phyloP scores from a whole-genome alignment of 1,140 invertebrate genomes.

The Stenopsyche tienmushanensis region DNA sequence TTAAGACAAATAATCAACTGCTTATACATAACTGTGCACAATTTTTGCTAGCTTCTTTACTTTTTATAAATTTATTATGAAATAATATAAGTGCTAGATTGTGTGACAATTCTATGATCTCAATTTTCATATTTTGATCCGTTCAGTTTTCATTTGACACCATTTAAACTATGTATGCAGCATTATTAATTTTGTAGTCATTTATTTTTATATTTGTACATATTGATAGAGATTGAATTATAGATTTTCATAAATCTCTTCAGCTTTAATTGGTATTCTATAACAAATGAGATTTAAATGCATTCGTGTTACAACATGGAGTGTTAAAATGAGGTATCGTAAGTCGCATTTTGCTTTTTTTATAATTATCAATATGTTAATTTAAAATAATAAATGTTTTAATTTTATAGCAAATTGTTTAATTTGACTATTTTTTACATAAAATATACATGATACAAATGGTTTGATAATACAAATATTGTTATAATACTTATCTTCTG shows the following conservation, averaged over 20 bases:
- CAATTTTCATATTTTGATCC: background rate
- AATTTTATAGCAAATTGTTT: no score
- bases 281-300: no score
- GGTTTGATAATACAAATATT: no score
- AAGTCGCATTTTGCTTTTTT: slow-evolving; percentile 17
- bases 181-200: background rate
- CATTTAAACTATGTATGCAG: background rate
- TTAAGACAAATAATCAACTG: background rate
- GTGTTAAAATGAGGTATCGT: slow-evolving; percentile 6
- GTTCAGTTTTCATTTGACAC: background rate
- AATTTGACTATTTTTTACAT: no score
- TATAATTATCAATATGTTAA: slow-evolving; percentile 1
- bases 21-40: background rate
- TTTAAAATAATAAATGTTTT: slow-evolving; percentile 4
- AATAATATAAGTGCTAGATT: background rate
- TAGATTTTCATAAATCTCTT: background rate
- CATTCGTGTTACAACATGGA: no score
- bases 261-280: background rate
- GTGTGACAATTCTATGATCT: background rate
- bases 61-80: no score
- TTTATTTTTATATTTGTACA: background rate
- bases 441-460: no score
- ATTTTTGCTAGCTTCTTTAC: background rate
- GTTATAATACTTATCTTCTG: no score
- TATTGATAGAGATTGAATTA: background rate